phyloP scores from a whole-genome alignment of 2,797 vertebrate species.

The Enteromius thamalakanensis region DNA sequence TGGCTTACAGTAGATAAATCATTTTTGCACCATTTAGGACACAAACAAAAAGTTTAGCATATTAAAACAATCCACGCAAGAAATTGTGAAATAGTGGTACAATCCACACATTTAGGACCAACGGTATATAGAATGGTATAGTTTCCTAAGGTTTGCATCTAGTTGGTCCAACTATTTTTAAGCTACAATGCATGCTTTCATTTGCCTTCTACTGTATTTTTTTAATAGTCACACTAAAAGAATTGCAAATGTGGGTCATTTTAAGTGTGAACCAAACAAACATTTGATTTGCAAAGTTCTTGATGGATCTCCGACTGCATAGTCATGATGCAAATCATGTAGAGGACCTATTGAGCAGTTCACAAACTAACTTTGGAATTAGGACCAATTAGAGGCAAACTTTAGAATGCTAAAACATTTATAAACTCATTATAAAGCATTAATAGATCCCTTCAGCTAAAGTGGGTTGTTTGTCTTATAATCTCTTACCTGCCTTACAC shows the following conservation, averaged over 20 bases:
- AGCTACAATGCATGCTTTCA: not conserved
- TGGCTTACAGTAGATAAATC: not conserved
- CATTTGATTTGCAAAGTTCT: slow-evolving; percentile 4
- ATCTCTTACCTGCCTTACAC: not conserved
- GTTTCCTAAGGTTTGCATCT: not conserved
- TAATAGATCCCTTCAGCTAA: not conserved
- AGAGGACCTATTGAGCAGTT: not conserved
- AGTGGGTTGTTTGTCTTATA: not conserved
- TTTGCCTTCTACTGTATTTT: not conserved
- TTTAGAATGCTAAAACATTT: not conserved
- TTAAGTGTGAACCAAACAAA: not conserved
- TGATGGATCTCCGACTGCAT: not conserved
- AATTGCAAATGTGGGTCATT: not conserved
- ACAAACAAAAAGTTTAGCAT: not conserved
- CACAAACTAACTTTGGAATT: not conserved
- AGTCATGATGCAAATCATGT: not conserved
- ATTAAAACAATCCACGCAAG: not conserved
- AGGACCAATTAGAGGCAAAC: not conserved
- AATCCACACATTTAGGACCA: not conserved
- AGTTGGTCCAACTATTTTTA: not conserved
- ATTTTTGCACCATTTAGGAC: not conserved
- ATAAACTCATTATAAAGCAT: not conserved
- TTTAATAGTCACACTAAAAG: not conserved
- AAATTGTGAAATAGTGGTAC: not conserved
- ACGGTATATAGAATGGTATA: not conserved